Percentiles rank a stretch among this genome's conserved stretches.
Evolutionary conservation across 2,797 vertebrate genomes (phyloP).

Genomic region (Siniperca obscura): DNA sequence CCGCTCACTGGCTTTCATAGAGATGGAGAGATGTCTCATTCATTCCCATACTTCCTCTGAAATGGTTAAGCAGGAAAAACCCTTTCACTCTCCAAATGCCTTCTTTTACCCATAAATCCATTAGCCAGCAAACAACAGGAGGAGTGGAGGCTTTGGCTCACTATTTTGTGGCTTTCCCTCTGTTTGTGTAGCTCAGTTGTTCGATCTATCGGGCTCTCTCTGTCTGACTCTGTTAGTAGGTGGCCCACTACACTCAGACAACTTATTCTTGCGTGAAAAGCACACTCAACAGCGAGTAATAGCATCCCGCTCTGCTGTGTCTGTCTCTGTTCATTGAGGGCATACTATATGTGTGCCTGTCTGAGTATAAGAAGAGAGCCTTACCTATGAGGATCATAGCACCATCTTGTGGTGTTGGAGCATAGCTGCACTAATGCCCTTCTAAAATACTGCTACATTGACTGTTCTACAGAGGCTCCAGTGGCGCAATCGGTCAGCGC

Average conservation of each 20-base stretch:
- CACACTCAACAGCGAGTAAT: not conserved
- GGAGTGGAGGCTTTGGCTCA: slow-evolving; percentile 33
- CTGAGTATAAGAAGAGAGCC: not conserved
- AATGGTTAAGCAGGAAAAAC: slow-evolving; percentile 22
- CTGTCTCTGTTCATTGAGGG: not conserved
- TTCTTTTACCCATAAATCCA: slow-evolving; percentile 10
- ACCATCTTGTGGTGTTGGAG: slow-evolving; percentile 52
- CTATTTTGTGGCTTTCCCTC: slow-evolving; percentile 17
- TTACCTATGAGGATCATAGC: not conserved
- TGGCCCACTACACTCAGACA: slow-evolving; percentile 9
- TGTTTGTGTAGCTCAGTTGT: slow-evolving; percentile 28
- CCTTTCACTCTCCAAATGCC: slow-evolving; percentile 18
- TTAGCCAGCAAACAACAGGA: slow-evolving; percentile 21
- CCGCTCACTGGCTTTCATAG: not conserved
- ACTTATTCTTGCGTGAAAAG: not conserved
- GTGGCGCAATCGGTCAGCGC: slow-evolving; percentile 52
- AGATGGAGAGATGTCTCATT: not conserved
- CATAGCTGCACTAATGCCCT: not conserved
- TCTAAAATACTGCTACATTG: fast-evolving
- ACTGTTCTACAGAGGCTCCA: not conserved
- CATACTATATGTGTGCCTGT: not conserved
- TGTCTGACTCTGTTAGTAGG: slow-evolving; percentile 3
- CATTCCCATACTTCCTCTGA: not conserved
- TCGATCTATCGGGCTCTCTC: not conserved
- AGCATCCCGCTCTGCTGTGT: not conserved